These are phyloP conservation scores for Notolepis coatsorum DNA, from an alignment of 2,797 vertebrate genomes.

Conservation along the genomic window DNA sequence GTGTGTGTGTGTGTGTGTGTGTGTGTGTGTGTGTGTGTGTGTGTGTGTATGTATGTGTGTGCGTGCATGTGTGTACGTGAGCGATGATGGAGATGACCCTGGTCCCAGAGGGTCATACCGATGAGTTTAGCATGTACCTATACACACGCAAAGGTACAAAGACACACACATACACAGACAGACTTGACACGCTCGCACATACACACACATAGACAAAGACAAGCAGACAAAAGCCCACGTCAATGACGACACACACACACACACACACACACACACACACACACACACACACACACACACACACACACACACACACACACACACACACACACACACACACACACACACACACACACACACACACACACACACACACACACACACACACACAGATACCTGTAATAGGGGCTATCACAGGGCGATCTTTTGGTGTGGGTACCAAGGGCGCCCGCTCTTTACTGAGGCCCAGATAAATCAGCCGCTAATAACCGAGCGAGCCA, in stretches of 20 bases:
- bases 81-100: conserved; percentile 63
- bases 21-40: no score
- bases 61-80: no score
- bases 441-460: conserved; percentile 66
- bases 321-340: no score
- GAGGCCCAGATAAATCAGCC: conserved; percentile 74
- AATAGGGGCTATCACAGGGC: conserved; percentile 17
- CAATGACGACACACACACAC: no score
- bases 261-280: conserved; percentile 8
- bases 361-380: no score
- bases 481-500: conserved; percentile 75
- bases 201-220: conserved; percentile 16
- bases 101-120: conserved; percentile 67
- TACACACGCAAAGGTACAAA: conserved; percentile 17
- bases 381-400: no score
- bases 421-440: conserved; percentile 42
- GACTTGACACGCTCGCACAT: conserved; percentile 60
- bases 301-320: conserved; percentile 28
- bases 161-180: conserved; percentile 36
- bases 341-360: no score
- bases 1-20: no score
- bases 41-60: no score
- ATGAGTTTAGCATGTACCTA: conserved; percentile 24
- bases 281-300: conserved; percentile 57
- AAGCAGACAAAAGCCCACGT: no score